Evolutionary conservation across 2,113 vertebrate species (phyloP), one percentile per base, ranked within the genome.

Genomic region (Ceuthmochares aereus): DNA sequence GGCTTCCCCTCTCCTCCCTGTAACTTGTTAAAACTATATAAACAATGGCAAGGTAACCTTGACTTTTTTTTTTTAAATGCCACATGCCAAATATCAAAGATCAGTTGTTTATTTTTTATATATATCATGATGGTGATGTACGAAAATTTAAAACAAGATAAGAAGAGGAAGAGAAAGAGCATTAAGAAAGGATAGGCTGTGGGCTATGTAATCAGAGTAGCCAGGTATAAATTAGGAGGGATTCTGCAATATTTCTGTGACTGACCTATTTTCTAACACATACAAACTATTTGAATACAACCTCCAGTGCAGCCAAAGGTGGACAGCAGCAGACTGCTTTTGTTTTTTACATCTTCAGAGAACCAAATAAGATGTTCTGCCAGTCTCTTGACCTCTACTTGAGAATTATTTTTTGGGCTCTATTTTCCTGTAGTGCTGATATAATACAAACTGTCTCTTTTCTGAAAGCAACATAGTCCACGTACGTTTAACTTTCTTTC

Each of bases 1-100:
- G 10, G 34, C 14, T 58, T n/a, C 42, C 7, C 13, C 14, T 2
- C 0, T 2, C 7, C 10, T n/a, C n/a, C 10, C 37, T 63, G 23
- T 56, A 52, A 63, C 23, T 64, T 60, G 14, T 42, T 67, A 73
- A 67, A 82, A 70, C 12, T 45, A 25, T 32, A 20, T n/a, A 37
- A 86, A 77, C 34, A 55, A 37, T 17, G 14, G 12, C 21, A 84
- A 55, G 7, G 25, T 55, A 70, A 59, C 9, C 2, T 32, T 49
- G 19, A 21, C 7, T 19, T 59, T 18, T 21, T 8, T 15, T 42
- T 32, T 10, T 23, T 21, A 34, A 58, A 64, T 67, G 32, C 6
- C 16, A 51, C 25, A 43, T 49, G 51, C 7, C 45, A 79, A 51
- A n/a, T 49, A 58, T 17, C 19, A 47, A 78, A 59, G 49, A 7